Evolutionary conservation across 2,888 invertebrate species (phyloP).

Genomic region (Erebia epiphron): DNA sequence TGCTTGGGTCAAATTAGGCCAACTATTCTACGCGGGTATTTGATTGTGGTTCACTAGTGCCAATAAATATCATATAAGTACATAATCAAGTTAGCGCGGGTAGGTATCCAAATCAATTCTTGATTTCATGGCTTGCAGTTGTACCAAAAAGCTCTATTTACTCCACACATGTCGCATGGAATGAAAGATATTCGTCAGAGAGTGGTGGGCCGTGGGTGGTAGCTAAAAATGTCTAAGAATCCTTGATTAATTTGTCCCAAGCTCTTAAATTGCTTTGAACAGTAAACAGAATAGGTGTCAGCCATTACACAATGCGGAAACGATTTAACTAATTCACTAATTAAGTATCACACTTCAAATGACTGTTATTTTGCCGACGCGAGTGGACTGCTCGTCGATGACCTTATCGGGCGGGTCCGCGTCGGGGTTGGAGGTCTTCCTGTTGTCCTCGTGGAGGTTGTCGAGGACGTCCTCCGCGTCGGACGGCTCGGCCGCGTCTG

Average conservation of each 20-base stretch:
- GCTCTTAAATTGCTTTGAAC: background rate
- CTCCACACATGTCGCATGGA: too few relatives aligned
- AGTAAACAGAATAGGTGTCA: background rate
- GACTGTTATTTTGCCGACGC: slow-evolving; percentile 61
- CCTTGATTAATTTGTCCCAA: background rate
- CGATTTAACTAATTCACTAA: slow-evolving; percentile 27
- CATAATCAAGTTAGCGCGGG: too few relatives aligned
- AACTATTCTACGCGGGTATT: too few relatives aligned
- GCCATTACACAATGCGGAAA: background rate
- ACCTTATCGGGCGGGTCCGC: slow-evolving; percentile 63
- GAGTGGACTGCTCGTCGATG: slow-evolving; percentile 55
- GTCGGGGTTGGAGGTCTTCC: slow-evolving; percentile 34
- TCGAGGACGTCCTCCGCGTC: slow-evolving; percentile 53
- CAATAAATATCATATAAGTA: too few relatives aligned
- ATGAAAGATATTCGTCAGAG: too few relatives aligned
- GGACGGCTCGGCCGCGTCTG: slow-evolving; percentile 45
- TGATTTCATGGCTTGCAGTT: too few relatives aligned
- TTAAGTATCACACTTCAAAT: slow-evolving; percentile 48
- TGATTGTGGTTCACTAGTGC: too few relatives aligned
- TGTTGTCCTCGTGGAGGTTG: slow-evolving; percentile 39
- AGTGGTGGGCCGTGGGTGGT: too few relatives aligned
- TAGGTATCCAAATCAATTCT: too few relatives aligned
- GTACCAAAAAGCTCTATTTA: too few relatives aligned
- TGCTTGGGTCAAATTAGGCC: too few relatives aligned
- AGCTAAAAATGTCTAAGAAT: too few relatives aligned